A percentile compares a stretch with the other conserved stretches of the same genome.
Conservation (phyloP, 2,113 vertebrate species). For the Ornithorhynchus anatinus region DNA sequence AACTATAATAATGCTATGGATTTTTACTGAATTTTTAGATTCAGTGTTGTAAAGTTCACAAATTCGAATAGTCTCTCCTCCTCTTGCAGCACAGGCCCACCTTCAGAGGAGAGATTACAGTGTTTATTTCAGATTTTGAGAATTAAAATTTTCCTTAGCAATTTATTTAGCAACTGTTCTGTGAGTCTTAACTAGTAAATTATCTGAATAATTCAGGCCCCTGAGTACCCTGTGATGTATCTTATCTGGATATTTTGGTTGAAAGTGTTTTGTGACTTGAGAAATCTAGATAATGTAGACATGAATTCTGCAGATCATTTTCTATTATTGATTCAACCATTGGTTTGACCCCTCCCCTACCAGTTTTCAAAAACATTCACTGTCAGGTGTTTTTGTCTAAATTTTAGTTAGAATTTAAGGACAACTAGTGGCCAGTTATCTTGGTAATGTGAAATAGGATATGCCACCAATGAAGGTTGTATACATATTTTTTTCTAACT, state of each 20-base stretch:
- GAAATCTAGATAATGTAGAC: accelerated
- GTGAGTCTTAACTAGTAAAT: no score
- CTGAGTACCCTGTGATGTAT: neutral
- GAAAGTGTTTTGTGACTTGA: neutral
- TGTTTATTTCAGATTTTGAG: neutral
- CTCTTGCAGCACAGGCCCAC: neutral
- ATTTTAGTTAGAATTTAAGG: no score
- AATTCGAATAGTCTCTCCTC: neutral
- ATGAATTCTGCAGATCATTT: neutral
- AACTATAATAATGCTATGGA: neutral
- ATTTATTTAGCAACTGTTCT: neutral
- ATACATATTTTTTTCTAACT: no score
- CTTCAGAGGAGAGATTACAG: neutral
- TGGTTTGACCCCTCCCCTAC: no score
- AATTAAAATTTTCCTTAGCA: neutral
- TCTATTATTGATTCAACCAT: neutral
- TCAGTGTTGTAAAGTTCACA: neutral
- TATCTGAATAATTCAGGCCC: neutral
- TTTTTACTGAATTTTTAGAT: neutral
- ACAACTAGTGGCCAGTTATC: no score
- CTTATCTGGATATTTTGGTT: neutral
- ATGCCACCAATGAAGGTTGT: no score
- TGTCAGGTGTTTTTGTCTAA: no score
- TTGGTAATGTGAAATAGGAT: no score
- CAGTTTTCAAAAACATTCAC: no score